Evolutionary conservation across 1,140 invertebrate genomes (phyloP).

Genomic region (Harpegnathos saltator): DNA sequence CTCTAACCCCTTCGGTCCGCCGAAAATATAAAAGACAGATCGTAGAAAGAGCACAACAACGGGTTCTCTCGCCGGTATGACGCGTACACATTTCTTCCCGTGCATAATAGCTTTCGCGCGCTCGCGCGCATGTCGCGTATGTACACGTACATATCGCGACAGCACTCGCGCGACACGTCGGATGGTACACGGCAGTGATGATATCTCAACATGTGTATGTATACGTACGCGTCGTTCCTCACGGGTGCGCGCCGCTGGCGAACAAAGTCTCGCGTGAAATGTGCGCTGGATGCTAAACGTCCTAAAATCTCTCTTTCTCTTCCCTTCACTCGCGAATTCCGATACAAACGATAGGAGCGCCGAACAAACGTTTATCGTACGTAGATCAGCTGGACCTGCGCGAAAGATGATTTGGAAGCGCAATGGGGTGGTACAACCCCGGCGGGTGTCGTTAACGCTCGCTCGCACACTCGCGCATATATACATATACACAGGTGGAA

Average conservation of each 20-base stretch:
- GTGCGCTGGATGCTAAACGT: background rate
- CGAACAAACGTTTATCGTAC: background rate
- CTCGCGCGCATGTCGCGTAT: background rate
- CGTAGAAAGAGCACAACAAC: conserved; percentile 31
- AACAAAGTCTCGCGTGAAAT: too few species aligned
- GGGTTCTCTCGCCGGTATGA: background rate
- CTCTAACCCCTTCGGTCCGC: conserved; percentile 12
- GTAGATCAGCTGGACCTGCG: background rate
- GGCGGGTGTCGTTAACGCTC: background rate
- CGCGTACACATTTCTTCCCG: conserved; percentile 5
- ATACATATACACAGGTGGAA: too few species aligned
- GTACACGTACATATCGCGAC: background rate
- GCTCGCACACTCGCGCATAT: background rate
- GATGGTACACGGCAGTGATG: too few species aligned
- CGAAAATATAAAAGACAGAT: conserved; percentile 56
- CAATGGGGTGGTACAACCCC: background rate
- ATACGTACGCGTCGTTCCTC: too few species aligned
- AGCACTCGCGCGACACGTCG: too few species aligned
- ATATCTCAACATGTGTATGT: too few species aligned
- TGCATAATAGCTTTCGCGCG: background rate
- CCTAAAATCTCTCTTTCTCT: background rate
- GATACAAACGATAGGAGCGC: background rate
- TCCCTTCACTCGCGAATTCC: background rate
- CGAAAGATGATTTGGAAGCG: background rate
- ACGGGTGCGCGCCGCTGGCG: too few species aligned